Conservation (phyloP, 2,113 vertebrate species). For the Sphaerodactylus townsendi region DNA sequence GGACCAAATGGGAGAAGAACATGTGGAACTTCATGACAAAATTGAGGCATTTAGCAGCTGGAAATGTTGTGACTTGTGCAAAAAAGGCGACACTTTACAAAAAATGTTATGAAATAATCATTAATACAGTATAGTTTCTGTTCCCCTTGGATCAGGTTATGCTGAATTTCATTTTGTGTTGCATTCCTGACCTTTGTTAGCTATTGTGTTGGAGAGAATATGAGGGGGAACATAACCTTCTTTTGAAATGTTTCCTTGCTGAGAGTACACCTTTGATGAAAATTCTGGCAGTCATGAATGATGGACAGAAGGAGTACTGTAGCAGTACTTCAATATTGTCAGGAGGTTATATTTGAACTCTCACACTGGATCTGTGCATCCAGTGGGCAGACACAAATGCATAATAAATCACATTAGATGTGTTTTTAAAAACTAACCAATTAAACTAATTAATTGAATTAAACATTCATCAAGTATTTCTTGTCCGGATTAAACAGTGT, state of each 20-base stretch:
- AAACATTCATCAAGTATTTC: neutral
- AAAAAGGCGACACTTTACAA: rapidly evolving
- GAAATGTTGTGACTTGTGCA: no score
- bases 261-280: neutral
- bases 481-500: neutral
- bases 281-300: neutral
- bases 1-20: no score
- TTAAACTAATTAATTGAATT: no score
- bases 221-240: neutral
- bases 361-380: neutral
- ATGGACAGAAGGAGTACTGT: neutral
- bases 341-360: neutral
- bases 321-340: neutral
- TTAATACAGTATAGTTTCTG: neutral
- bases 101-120: neutral
- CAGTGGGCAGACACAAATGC: neutral
- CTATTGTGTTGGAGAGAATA: neutral
- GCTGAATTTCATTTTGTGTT: neutral
- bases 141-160: neutral
- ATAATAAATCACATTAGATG: neutral
- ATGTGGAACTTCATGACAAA: no score
- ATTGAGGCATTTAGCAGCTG: no score
- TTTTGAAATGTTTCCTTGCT: neutral
- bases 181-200: neutral
- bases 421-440: neutral